Conservation (phyloP, 2,888 invertebrate genomes). For the Drosophila histrio region DNA sequence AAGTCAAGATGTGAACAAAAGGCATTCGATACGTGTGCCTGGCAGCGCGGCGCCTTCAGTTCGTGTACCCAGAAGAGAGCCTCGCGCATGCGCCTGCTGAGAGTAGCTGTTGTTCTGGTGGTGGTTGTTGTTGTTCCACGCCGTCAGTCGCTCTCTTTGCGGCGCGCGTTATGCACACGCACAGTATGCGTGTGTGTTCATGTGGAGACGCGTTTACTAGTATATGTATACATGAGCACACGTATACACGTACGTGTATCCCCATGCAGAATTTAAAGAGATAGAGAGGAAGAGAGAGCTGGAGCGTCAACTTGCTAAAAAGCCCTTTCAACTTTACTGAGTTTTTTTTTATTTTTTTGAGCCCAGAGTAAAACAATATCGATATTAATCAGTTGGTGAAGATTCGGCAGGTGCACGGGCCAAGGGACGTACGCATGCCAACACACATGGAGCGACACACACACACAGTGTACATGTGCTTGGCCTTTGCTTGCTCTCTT, state of each 20-base stretch:
- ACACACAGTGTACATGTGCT: slow-evolving; percentile 50
- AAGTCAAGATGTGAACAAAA: slow-evolving; percentile 66
- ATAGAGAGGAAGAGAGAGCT: not conserved
- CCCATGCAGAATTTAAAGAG: slow-evolving; percentile 35
- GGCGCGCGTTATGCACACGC: slow-evolving; percentile 74
- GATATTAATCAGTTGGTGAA: slow-evolving; percentile 18
- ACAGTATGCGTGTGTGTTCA: slow-evolving; percentile 59
- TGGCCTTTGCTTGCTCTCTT: slow-evolving; percentile 28
- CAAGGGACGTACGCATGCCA: not conserved
- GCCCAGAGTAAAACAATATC: slow-evolving; percentile 12
- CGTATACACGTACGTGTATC: slow-evolving; percentile 30
- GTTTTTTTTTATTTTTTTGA: not conserved
- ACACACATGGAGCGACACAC: slow-evolving; percentile 18
- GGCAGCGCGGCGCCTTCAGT: slow-evolving; percentile 63
- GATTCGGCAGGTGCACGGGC: slow-evolving; percentile 27
- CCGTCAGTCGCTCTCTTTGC: slow-evolving; percentile 44
- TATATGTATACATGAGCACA: slow-evolving; percentile 1
- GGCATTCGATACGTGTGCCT: slow-evolving; percentile 67
- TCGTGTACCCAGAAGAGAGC: slow-evolving; percentile 54
- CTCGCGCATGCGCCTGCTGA: slow-evolving; percentile 60
- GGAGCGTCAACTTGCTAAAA: not conserved
- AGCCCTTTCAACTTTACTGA: not conserved
- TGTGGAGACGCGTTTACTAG: slow-evolving; percentile 6
- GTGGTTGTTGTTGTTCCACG: slow-evolving; percentile 28
- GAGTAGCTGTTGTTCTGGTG: slow-evolving; percentile 30